Evolutionary conservation across 2,797 vertebrate species (phyloP).

Genomic region (Malacoraja senta): DNA sequence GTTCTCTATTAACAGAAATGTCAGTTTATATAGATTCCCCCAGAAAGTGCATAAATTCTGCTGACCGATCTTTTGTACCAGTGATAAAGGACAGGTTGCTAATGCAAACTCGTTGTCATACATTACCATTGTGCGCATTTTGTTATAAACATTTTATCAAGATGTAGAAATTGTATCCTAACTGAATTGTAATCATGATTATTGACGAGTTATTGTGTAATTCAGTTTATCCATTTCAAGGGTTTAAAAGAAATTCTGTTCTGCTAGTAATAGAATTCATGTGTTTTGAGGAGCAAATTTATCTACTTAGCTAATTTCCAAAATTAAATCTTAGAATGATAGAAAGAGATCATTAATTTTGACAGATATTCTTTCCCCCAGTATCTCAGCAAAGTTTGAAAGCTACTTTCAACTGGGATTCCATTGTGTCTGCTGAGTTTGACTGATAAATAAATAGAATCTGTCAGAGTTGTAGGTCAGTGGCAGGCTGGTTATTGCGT

Average conservation of each 20-base stretch:
- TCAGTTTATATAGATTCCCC: not conserved
- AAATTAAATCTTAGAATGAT: not conserved
- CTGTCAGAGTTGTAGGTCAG: too few relatives aligned
- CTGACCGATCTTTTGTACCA: not conserved
- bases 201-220: not conserved
- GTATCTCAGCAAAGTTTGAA: not conserved
- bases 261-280: not conserved
- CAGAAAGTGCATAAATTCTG: not conserved
- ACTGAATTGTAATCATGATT: not conserved
- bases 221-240: too few relatives aligned
- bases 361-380: not conserved
- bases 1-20: too few relatives aligned
- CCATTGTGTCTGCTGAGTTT: too few relatives aligned
- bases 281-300: not conserved
- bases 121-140: not conserved
- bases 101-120: not conserved
- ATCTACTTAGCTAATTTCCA: not conserved
- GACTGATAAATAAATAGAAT: too few relatives aligned
- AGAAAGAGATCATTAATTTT: not conserved
- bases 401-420: not conserved
- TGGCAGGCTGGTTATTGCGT: constrained; percentile 52
- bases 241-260: not conserved
- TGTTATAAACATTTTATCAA: not conserved
- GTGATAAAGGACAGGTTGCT: not conserved
- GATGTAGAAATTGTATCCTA: not conserved